Base-by-base conservation (phyloP, 2,888 invertebrate species). In the Hedychridium roseum region DNA sequence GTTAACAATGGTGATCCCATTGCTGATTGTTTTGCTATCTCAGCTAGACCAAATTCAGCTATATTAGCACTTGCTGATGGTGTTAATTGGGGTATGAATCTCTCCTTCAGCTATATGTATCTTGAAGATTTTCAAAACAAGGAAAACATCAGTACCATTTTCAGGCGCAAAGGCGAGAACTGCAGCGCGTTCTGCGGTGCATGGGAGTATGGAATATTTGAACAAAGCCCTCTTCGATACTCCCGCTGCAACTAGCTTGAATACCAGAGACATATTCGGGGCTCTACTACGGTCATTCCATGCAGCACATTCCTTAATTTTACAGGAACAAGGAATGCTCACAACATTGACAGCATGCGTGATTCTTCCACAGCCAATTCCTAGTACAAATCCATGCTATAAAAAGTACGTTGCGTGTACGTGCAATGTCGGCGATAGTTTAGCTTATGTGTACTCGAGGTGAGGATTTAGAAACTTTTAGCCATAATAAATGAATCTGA, bases 401-500 rank as follows among this genome's bases (percentile, higher is more conserved):
- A 80, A 79, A 39, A 83, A 83, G 65, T 88, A 87, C 71, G 83
- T 90, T 35, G 90, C 91, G 27, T 94, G 94, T 74, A 88, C 89
- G 37, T 92, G 93, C 73, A 94, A 94, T 78, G 92, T 94, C 14
- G 94, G 94, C 0, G 94, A 94, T 75, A 91, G 91, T 34, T 82
- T 93, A 57, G 92, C 91, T n/a, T 94, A 92, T 73, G 89, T 94
- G 46, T 92, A 91, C 80, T 85, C 87, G 6, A 86, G 86, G 69
- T 84, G 82, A 63, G n/a, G n/a, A n/a, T n/a, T n/a, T n/a, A n/a
- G n/a, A n/a, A n/a, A n/a, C n/a, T n/a, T n/a, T n/a, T n/a, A n/a
- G n/a, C n/a, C n/a, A n/a, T n/a, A n/a, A n/a, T n/a, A n/a, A n/a
- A n/a, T n/a, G n/a, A n/a, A n/a, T n/a, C n/a, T n/a, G n/a, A n/a